Conservation (phyloP, 2,888 invertebrate species). For the Alviniconcha strummeri region DNA sequence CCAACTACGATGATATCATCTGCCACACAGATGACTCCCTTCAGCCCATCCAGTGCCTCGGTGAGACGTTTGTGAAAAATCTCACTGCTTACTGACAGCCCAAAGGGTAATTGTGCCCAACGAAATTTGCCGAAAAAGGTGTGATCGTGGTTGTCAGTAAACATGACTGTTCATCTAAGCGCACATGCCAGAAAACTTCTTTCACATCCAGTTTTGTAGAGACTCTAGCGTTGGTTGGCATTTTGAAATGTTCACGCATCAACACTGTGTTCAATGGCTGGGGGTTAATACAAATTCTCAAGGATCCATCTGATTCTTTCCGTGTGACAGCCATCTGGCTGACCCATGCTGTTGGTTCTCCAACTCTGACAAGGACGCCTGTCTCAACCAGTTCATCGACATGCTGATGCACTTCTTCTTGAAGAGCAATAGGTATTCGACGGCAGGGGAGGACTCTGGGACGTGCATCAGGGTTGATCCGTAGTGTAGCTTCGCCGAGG, state of each 20-base stretch:
- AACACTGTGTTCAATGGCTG: slow-evolving; percentile 45
- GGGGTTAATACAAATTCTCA: slow-evolving; percentile 46
- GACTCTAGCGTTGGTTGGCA: slow-evolving; percentile 44
- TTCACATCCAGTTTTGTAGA: slow-evolving; percentile 49
- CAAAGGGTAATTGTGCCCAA: slow-evolving; percentile 41
- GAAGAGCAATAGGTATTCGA: slow-evolving; percentile 28
- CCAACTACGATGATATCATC: slow-evolving; percentile 42
- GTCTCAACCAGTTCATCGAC: too few relatives aligned
- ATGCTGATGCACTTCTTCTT: slow-evolving; percentile 24
- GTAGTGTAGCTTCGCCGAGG: slow-evolving; percentile 27
- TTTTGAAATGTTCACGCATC: slow-evolving; percentile 39
- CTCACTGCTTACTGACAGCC: slow-evolving; percentile 47
- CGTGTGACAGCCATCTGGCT: slow-evolving; percentile 39
- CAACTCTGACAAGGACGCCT: too few relatives aligned
- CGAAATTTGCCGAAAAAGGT: slow-evolving; percentile 35
- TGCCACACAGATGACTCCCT: slow-evolving; percentile 38
- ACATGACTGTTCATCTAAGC: slow-evolving; percentile 43
- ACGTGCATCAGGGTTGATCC: slow-evolving; percentile 11
- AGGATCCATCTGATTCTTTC: slow-evolving; percentile 29
- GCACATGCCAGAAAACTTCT: slow-evolving; percentile 48
- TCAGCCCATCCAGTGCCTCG: slow-evolving; percentile 40
- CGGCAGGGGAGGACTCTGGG: slow-evolving; percentile 31
- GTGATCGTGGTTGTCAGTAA: slow-evolving; percentile 31
- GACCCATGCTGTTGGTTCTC: slow-evolving; percentile 38
- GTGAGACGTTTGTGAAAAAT: slow-evolving; percentile 44